Base-by-base conservation (phyloP, 1,140 invertebrate species). In the Chymomyza costata region DNA sequence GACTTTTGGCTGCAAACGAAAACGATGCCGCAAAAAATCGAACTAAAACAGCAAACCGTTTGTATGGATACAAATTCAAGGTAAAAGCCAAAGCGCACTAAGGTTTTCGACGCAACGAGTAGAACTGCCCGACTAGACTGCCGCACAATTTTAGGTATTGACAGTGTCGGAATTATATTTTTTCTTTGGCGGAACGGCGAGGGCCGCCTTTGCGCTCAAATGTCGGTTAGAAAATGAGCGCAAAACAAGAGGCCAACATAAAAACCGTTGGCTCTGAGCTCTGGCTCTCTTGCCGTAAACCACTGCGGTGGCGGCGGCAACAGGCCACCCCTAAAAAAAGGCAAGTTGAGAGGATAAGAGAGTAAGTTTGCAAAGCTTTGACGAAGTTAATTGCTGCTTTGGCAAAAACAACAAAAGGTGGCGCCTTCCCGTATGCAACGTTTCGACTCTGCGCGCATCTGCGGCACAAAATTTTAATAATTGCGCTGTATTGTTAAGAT, bases 291-390 rank as follows among this genome's bases (percentile, higher is more conserved):
- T 46, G 54, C 50, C 31, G 35, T 38, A 50, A 54, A 66, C 65
- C 34, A 60, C 19, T 31, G 32, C 46, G 28, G 17, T 15, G 48
- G n/a, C 31, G 38, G 40, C 55, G 50, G 34, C 52, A 78, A 67
- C 66, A 71, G 70, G 70, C 70, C 65, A 76, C 71, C 70, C 70
- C 62, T 76, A 76, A 74, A 65, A 28, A 45, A 35, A 8, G 10
- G 44, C 10, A 44, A 19, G n/a, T n/a, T 11, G 41, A 41, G 30
- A 46, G 28, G 43, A 17, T 25, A 30, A 63, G 63, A 55, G 51
- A 44, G 41, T 44, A n/a, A n/a, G n/a, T 73, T 68, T 68, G 8
- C 44, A 45, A 59, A 66, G 62, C 53, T 63, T 40, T 25, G 21
- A 3, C 21, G 1, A 35, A 58, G 37, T 34, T 52, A 51, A 31